Evolutionary conservation across 1,140 invertebrate species (phyloP), one percentile per base, ranked within the genome.

Genomic region (Drosophila murphyi): DNA sequence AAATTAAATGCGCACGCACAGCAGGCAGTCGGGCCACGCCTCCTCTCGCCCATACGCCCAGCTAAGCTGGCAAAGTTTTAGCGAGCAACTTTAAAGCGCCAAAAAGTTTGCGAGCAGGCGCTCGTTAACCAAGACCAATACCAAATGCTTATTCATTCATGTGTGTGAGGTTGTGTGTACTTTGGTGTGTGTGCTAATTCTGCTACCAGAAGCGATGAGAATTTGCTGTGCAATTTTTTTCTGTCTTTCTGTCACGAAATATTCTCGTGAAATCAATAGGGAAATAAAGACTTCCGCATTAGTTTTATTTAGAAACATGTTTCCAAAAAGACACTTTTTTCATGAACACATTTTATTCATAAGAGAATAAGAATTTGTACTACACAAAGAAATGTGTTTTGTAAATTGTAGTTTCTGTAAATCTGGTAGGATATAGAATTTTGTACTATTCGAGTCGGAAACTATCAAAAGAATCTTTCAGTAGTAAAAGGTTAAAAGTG

Each of bases 1-100:
- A 83, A 88, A 87, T 87, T 88, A 88, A 87, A 88, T 79, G 72
- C 60, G 70, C 59, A 78, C 79, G 71, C 83, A 76, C 62, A 28
- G 50, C 7, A 28, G 20, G 4, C 65, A 20, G 12, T 48, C 20
- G 20, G 20, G 68, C 65, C 56, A 70, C 63, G 63, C 55, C 70
- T 39, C 45, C 39, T 54, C 20, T 4, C 12, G 29, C 35, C 28
- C 28, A 34, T 50, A 50, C 6, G 34, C 29, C 29, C 61, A 54
- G 59, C 56, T 73, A 48, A 61, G 51, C 47, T 8, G 51, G 6
- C 32, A 29, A 72, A 68, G 63, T 56, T 72, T 71, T 67, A 35
- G 51, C 48, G 32, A 65, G 37, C 45, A 80, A 74, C 72, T 82
- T 80, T 80, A 82, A 88, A 69, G 64, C 67, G 41, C 52, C 48